phyloP scores from a whole-genome alignment of 2,888 invertebrate genomes.

The Polylopha cassiicola region DNA sequence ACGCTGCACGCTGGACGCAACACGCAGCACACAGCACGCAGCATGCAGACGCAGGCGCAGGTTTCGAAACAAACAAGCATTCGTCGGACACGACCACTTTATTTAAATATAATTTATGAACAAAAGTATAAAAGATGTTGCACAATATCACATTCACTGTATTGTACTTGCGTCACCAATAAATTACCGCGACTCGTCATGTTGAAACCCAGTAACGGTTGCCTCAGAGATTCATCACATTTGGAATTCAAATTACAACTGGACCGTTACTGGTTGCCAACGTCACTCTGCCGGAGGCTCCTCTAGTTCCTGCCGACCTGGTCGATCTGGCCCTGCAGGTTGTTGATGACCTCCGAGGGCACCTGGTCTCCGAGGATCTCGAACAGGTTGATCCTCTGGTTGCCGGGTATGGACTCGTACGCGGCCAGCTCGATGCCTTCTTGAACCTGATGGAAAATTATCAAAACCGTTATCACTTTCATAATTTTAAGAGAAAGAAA shows the following conservation, averaged over 20 bases:
- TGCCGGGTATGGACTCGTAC: conserved; percentile 90
- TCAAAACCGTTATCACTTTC: neutral
- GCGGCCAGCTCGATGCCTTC: conserved; percentile 92
- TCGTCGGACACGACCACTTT: conserved; percentile 51
- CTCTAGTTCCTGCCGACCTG: conserved; percentile 82
- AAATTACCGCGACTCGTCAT: conserved; percentile 47
- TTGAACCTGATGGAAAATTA: conserved; percentile 76
- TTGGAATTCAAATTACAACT: conserved; percentile 16
- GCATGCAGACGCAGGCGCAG: too few species aligned
- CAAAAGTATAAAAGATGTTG: conserved; percentile 67
- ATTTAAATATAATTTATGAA: conserved; percentile 62
- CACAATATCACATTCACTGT: conserved; percentile 68
- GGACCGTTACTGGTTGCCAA: conserved; percentile 12
- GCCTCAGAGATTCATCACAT: conserved; percentile 24
- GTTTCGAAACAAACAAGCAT: conserved; percentile 51
- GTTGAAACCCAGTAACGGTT: conserved; percentile 31
- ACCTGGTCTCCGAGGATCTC: conserved; percentile 91
- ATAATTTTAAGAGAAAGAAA: too few species aligned
- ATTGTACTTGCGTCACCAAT: conserved; percentile 64
- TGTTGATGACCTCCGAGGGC: conserved; percentile 91
- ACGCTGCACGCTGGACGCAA: too few species aligned
- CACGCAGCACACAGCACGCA: too few species aligned
- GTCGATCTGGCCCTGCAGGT: conserved; percentile 90
- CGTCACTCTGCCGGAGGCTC: neutral
- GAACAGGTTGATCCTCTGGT: conserved; percentile 89